Base-by-base conservation (phyloP, 1,140 invertebrate genomes). In the Cecropterus lyciades region DNA sequence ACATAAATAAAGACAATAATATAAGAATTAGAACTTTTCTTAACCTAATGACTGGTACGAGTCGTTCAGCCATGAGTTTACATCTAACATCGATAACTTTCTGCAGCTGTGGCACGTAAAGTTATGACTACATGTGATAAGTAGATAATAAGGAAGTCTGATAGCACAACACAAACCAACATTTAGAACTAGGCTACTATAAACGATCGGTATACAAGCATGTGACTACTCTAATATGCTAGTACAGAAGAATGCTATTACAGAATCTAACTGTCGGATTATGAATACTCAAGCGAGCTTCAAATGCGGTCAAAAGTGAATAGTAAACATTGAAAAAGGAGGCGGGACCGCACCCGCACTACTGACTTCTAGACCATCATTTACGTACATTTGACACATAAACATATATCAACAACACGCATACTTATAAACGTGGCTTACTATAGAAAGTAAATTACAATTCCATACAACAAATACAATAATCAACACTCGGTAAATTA, bases 31-130 rank as follows among this genome's bases (percentile, higher is more conserved):
- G 73, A 77, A 75, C 79, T 82, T 70, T 66, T 65, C 46, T 73
- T 82, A 88, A 76, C 43, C 76, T 90, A 91, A 84, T 85, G 85
- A 89, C 86, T 90, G 87, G 82, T 83, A 83, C 71, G 70, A 83
- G 78, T 83, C 80, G 75, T 70, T 85, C 86, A 89, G 85, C 85
- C 85, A 85, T 83, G 69, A 73, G 71, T 72, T 75, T 82, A 84
- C 48, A 73, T 76, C 77, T 81, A 88, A 82, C 74, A 73, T 67
- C 73, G 68, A 85, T 78, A 78, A 79, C 75, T 79, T 78, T 72
- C 63, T 77, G 76, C 74, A 71, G 71, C 75, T 77, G 82, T 78
- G 80, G 81, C 81, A 83, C 79, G 73, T 72, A 71, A 77, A 77
- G 69, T 76, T 74, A 72, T 70, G 51, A 66, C 72, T 75, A 74